Evolutionary conservation across 2,113 vertebrate species (phyloP), one percentile per base, ranked within the genome.

Genomic region (Sciurus niger): DNA sequence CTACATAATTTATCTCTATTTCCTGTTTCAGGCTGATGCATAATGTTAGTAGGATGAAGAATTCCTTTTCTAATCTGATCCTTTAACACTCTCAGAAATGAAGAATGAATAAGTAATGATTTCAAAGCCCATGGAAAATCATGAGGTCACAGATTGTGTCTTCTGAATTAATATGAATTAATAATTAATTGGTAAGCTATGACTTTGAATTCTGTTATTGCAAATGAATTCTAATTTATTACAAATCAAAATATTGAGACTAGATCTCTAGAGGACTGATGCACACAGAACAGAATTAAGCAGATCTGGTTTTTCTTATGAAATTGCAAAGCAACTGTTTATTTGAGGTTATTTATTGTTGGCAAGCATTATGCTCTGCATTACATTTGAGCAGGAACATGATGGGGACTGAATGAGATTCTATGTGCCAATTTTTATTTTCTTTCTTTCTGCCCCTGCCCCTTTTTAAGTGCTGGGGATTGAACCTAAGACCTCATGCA

Each of bases 51-150:
- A 82, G n/a, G 68, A 73, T 76, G 28, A 85, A 46, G 65, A 65
- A 85, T 70, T n/a, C 13, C 20, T 93, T 90, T 95, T 84, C 74
- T 90, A 88, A 92, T 92, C 70, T 60, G 77, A 88, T 89, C 43
- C 10, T 40, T 58, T 65, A 46, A 53, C 65, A 68, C 46, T 73
- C 16, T 88, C 76, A 63, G 65, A 89, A 93, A 53, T 51, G 55
- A 84, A 84, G 65, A 93, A 89, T 65, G 58, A 89, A 34, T 90
- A 96, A 84, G 55, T 80, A 90, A 93, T 48, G 25, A 53, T 89
- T 90, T 80, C 60, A 93, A 83, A 92, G 46, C 51, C 51, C 72
- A 22, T 30, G n/a, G 34, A 73, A 77, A 89, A 80, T 82, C 70
- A 58, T 24, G 46, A 96, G 63, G 86, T 74, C 48, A 65, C 51